Evolutionary conservation across 1,140 invertebrate species (phyloP).

Genomic region (Eumaeus atala): DNA sequence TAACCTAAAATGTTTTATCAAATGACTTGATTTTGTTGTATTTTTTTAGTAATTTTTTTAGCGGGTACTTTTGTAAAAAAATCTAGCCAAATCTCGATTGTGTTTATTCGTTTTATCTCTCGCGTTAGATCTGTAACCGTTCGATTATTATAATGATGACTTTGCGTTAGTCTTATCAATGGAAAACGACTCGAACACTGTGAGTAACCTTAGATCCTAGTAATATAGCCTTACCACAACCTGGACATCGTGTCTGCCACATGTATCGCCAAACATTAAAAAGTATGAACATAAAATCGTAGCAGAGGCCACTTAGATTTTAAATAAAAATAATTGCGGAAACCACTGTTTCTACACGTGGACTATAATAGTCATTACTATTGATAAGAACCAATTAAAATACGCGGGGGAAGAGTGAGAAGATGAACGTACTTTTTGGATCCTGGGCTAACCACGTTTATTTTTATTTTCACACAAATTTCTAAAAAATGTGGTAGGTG

Average conservation of each 20-base stretch:
- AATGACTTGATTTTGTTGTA: slow-evolving; percentile 65
- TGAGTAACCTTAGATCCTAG: slow-evolving; percentile 43
- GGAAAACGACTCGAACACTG: slow-evolving; percentile 71
- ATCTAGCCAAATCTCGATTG: slow-evolving; percentile 64
- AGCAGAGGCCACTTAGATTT: background rate
- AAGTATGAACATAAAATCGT: too few relatives aligned
- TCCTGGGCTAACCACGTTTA: too few relatives aligned
- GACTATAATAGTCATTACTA: background rate
- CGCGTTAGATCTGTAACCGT: slow-evolving; percentile 43
- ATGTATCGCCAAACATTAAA: too few relatives aligned
- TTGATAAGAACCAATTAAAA: too few relatives aligned
- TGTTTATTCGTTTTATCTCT: slow-evolving; percentile 45
- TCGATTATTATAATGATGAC: slow-evolving; percentile 59
- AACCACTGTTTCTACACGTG: background rate
- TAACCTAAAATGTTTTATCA: slow-evolving; percentile 74
- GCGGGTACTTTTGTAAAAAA: slow-evolving; percentile 65
- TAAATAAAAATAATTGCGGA: background rate
- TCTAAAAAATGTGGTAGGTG: too few relatives aligned
- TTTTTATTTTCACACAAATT: too few relatives aligned
- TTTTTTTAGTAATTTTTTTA: slow-evolving; percentile 63
- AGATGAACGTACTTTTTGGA: too few relatives aligned
- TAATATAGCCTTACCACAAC: background rate
- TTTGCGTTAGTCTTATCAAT: slow-evolving; percentile 58
- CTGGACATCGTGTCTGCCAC: too few relatives aligned
- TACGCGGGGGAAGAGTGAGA: too few relatives aligned